Conservation (phyloP, 2,888 invertebrate species). For the Drosophila mimica region DNA sequence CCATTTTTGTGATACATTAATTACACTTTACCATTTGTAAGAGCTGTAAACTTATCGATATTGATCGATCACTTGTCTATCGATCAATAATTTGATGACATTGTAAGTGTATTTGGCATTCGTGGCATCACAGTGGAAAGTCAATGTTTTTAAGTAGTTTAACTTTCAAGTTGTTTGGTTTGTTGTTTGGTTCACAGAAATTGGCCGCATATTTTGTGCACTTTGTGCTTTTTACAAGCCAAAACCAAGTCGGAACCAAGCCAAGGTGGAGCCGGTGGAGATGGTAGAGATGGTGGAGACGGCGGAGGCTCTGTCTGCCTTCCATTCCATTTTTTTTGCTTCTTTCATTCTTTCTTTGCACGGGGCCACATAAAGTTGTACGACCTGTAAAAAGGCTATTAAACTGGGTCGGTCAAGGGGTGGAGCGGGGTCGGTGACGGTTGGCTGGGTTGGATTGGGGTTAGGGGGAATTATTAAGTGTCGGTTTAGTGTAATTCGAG, state of each 20-base stretch:
- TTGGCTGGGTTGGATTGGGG: slow-evolving; percentile 2
- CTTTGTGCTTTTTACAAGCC: slow-evolving; percentile 25
- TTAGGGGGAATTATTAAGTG: slow-evolving; percentile 74
- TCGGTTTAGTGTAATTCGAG: slow-evolving; percentile 80
- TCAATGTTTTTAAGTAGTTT: slow-evolving; percentile 26
- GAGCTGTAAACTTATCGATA: not conserved
- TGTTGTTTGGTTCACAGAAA: slow-evolving; percentile 52
- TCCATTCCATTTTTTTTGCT: slow-evolving; percentile 28
- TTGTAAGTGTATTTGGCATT: slow-evolving; percentile 30
- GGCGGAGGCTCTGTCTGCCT: slow-evolving; percentile 10
- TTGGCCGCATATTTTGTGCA: slow-evolving; percentile 61
- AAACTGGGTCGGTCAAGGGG: slow-evolving; percentile 54
- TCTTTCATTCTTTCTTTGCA: slow-evolving; percentile 32
- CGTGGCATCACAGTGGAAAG: slow-evolving; percentile 2
- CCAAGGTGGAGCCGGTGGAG: not conserved
- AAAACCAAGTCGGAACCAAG: slow-evolving; percentile 9
- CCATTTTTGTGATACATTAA: slow-evolving; percentile 4
- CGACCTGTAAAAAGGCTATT: slow-evolving; percentile 80
- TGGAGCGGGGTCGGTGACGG: not conserved
- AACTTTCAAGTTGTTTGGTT: slow-evolving; percentile 45
- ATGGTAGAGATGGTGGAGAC: not conserved
- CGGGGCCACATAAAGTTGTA: slow-evolving; percentile 70
- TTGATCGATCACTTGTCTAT: not conserved
- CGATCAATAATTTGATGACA: not conserved
- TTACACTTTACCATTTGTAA: too few relatives aligned